Evolutionary conservation across 2,797 vertebrate genomes (phyloP), one percentile per base, ranked within the genome.

Genomic region (Echiichthys vipera): DNA sequence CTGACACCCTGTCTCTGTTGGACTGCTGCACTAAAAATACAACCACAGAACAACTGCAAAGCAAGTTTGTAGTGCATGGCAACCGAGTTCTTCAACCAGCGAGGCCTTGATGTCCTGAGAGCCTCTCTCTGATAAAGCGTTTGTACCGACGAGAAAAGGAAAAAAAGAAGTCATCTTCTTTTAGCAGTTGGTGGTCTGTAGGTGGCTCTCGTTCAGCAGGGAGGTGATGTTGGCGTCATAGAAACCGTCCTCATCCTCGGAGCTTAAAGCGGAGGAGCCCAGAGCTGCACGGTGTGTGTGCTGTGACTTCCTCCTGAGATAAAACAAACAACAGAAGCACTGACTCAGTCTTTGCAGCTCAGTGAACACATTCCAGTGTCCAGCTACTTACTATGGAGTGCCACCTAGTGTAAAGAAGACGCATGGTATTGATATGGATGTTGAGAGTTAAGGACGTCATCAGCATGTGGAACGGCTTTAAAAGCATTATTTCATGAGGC

Each of bases 201-300:
- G 93, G 76, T 95, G 94, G 39, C 92, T 91, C 83, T 98, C 96
- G 0, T 89, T 95, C 54, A 96, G 92, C 68, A 96, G 81, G 2
- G 96, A 95, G 4, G 94, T 71, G 5, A 97, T 93, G 89, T 92
- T 94, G 2, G 92, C 78, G 34, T 96, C 95, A 0, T 94, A 96
- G 64, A 93, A 80, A 0, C 88, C 69, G 11, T 97, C 97, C 0
- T 98, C 97, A 1, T 98, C 97, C 0, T 98, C 97, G 0, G 97
- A 98, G 90, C 97, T 98, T 7, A 97, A 69, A 46, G 80, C 45
- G 45, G 92, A 80, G 14, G 94, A 90, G 18, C 94, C 89, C 3
- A 95, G 80, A 1, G 92, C 85, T 0, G 93, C 57, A 0, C 95
- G 96, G 1, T 95, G 85, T 0, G 84, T 53, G 20, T 91, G 90